A percentile compares a stretch with the other conserved stretches of the same genome.
phyloP scores from a whole-genome alignment of 2,797 vertebrate genomes.

The Brachymystax lenok region DNA sequence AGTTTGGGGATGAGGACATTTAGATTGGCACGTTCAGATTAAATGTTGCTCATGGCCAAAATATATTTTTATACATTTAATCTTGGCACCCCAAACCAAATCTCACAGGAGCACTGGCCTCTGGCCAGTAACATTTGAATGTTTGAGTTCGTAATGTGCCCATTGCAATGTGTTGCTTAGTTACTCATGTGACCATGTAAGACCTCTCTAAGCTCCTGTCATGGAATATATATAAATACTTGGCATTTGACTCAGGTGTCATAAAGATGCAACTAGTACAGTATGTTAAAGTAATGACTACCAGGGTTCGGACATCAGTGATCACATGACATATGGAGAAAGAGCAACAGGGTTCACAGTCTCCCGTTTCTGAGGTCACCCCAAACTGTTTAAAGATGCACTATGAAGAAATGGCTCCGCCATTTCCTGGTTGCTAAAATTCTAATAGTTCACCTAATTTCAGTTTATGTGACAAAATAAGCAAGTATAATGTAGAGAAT shows the following conservation, averaged over 20 bases:
- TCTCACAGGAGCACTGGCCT: neutral
- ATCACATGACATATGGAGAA: conserved; percentile 48
- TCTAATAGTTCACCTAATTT: too few species aligned
- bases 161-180: neutral
- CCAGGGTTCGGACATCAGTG: conserved; percentile 22
- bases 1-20: conserved; percentile 23
- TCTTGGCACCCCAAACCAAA: neutral
- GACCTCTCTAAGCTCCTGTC: neutral
- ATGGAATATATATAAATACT: neutral
- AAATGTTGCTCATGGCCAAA: neutral
- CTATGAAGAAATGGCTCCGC: neutral
- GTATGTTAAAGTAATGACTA: conserved; percentile 40
- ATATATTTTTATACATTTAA: neutral
- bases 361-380: conserved; percentile 18
- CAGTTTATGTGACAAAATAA: too few species aligned
- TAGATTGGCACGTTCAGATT: conserved; percentile 5
- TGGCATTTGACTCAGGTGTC: conserved; percentile 24
- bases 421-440: too few species aligned
- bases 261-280: conserved; percentile 27
- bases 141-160: neutral
- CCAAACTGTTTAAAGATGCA: neutral
- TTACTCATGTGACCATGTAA: neutral
- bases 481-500: too few species aligned
- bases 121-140: neutral
- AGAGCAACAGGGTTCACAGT: conserved; percentile 30